Percentiles rank a stretch among this genome's conserved stretches.
Evolutionary conservation across 2,888 invertebrate species (phyloP).

Genomic region (Drosophila mulleri): DNA sequence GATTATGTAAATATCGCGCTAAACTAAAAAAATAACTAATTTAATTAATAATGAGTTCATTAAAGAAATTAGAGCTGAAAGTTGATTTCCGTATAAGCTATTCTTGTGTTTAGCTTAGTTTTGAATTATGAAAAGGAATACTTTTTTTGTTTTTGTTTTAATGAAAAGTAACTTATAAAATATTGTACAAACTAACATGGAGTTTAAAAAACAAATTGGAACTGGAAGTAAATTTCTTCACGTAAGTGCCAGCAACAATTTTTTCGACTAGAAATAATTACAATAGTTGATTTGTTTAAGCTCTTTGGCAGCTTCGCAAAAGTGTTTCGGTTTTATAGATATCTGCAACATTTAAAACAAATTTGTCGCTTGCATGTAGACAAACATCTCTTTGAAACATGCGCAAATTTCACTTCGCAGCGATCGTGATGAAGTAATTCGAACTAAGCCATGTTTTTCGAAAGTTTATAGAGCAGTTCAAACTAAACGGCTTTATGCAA

Average conservation of each 20-base stretch:
- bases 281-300: background rate
- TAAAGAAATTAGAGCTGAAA: too few relatives aligned
- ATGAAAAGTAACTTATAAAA: too few relatives aligned
- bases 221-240: background rate
- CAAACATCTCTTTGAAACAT: constrained; percentile 21
- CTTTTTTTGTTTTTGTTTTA: too few relatives aligned
- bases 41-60: too few relatives aligned
- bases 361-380: constrained; percentile 3
- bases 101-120: too few relatives aligned
- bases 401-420: constrained; percentile 42
- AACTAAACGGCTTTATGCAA: background rate
- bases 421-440: constrained; percentile 56
- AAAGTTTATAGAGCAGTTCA: constrained; percentile 25
- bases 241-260: too few relatives aligned
- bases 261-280: background rate
- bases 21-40: background rate
- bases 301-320: background rate
- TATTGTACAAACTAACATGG: too few relatives aligned
- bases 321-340: background rate
- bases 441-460: constrained; percentile 28
- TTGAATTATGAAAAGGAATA: too few relatives aligned
- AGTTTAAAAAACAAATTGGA: background rate
- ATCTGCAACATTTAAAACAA: background rate
- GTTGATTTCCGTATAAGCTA: too few relatives aligned
- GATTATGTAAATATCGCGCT: too few relatives aligned